Evolutionary conservation across 1,140 invertebrate genomes (phyloP), one percentile per base, ranked within the genome.

Genomic region (Apis florea): DNA sequence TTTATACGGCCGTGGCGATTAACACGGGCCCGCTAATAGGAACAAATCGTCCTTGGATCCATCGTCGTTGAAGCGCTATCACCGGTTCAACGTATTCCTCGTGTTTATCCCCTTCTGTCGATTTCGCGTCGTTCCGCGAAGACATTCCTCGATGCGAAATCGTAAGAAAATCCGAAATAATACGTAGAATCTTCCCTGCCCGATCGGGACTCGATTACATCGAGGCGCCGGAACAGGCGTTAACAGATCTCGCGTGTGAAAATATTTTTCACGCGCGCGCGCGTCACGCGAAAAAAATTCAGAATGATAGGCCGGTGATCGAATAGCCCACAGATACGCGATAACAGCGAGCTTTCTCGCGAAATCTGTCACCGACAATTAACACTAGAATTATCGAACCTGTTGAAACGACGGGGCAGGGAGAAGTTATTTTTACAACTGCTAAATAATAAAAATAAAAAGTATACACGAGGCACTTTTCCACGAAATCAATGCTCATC

Each of bases 31-130:
- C 59, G 82, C 82, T 83, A 83, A 83, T 83, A 74, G 82, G 69
- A 83, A 83, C 82, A 83, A 83, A 83, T 83, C 77, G 81, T 83
- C 81, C 76, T 76, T 79, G 81, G 76, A 59, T 67, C 68, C 51
- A 47, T 24, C 59, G 51, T 13, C 40, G 21, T 72, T 49, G 76
- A 63, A 83, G 68, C 73, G 51, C 68, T n/a, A 21, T 15, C 54
- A 70, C 64, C 53, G 26, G 31, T 21, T 72, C 58, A 12, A 6
- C 66, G 19, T 69, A n/a, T 64, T 56, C 17, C n/a, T 51, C 47
- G 15, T n/a, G 17, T 64, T 49, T 26, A 40, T 58, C 58, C 26
- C 15, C 61, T 31, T 51, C 53, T 21, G 19, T 4, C 66, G 9
- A 21, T 11, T 0, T 58, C 21, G 53, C 51, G 13, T 24, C 24